A percentile compares a stretch with the other conserved stretches of the same genome.
Evolutionary conservation across 1,140 invertebrate species (phyloP).

Genomic region (Mesaphorura yosii): DNA sequence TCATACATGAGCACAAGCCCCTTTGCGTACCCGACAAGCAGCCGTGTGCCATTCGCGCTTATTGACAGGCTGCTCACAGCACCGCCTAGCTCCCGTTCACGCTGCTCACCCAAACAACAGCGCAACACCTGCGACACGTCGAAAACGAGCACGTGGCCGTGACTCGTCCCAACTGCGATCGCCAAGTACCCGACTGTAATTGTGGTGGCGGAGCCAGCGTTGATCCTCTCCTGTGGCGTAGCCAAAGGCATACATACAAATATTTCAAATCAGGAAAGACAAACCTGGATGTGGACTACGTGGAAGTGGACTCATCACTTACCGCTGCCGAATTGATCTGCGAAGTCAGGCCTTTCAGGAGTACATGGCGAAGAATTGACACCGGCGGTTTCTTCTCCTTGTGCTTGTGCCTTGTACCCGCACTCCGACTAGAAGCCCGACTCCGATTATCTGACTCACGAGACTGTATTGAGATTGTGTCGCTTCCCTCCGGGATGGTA

Average conservation of each 20-base stretch:
- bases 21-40: constrained; percentile 75
- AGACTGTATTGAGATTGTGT: constrained; percentile 36
- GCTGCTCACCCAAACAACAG: constrained; percentile 55
- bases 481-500: constrained; percentile 32
- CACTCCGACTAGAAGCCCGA: constrained; percentile 31
- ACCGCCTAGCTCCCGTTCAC: constrained; percentile 57
- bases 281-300: too few species aligned
- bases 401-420: constrained; percentile 30
- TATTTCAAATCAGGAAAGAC: not conserved
- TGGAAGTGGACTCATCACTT: constrained; percentile 37
- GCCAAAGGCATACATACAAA: not conserved
- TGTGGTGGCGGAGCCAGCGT: constrained; percentile 75
- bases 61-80: constrained; percentile 74
- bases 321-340: constrained; percentile 69
- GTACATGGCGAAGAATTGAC: constrained; percentile 64
- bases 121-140: constrained; percentile 69
- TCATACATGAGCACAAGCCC: constrained; percentile 77
- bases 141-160: constrained; percentile 81
- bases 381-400: constrained; percentile 40
- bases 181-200: constrained; percentile 57
- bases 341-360: constrained; percentile 70
- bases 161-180: constrained; percentile 82
- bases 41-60: constrained; percentile 70
- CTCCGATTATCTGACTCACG: constrained; percentile 34
- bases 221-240: constrained; percentile 77